Conservation (phyloP, 2,888 invertebrate genomes). For the Dendrolimus houi region DNA sequence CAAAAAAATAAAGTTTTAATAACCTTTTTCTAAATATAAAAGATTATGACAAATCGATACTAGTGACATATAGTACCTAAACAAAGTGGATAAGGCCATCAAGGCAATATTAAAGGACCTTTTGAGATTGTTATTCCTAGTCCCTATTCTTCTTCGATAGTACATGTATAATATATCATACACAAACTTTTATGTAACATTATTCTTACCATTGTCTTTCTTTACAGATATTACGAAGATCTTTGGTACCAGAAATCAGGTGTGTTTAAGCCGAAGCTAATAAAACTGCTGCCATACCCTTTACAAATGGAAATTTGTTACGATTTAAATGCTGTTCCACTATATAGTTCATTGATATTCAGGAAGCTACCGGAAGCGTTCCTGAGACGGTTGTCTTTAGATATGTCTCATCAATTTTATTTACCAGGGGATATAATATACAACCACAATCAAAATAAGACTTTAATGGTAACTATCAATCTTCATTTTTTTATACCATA, state of each 20-base stretch:
- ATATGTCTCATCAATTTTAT: conserved; percentile 72
- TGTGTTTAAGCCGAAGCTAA: conserved; percentile 57
- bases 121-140: too few species aligned
- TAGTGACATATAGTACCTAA: too few species aligned
- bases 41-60: too few species aligned
- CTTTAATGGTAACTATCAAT: conserved; percentile 57
- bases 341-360: conserved; percentile 69
- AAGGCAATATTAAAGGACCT: too few species aligned
- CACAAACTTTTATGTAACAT: too few species aligned
- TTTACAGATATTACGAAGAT: conserved; percentile 63
- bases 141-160: too few species aligned
- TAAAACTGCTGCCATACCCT: conserved; percentile 58
- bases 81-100: too few species aligned
- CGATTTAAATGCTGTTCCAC: conserved; percentile 66
- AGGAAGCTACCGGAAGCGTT: conserved; percentile 70
- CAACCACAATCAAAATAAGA: conserved; percentile 66
- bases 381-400: conserved; percentile 62
- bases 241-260: conserved; percentile 73
- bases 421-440: conserved; percentile 70
- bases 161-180: too few species aligned
- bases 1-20: too few species aligned
- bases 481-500: conserved; percentile 1
- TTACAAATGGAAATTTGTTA: conserved; percentile 71
- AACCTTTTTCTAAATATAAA: too few species aligned
- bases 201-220: too few species aligned